Evolutionary conservation across 2,888 invertebrate species (phyloP).

Genomic region (Macaria notata): DNA sequence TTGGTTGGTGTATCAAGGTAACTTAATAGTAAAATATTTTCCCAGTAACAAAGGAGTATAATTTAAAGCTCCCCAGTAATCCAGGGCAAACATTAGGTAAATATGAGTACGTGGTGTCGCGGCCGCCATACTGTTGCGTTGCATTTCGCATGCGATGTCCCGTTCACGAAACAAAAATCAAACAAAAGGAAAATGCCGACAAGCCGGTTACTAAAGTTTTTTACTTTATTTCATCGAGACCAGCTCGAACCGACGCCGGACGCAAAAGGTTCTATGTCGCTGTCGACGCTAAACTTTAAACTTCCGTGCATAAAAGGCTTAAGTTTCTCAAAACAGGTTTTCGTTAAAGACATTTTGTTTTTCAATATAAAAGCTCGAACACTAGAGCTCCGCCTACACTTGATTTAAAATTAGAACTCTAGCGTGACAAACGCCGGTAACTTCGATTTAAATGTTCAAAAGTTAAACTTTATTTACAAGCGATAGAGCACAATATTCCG

Average conservation of each 20-base stretch:
- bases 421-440: conserved; percentile 81
- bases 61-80: neutral
- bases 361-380: conserved; percentile 77
- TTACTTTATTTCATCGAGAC: conserved; percentile 74
- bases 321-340: conserved; percentile 79
- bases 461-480: conserved; percentile 79
- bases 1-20: no score
- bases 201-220: conserved; percentile 79
- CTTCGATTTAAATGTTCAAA: conserved; percentile 76
- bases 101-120: conserved; percentile 49
- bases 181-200: conserved; percentile 78
- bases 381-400: conserved; percentile 81
- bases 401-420: conserved; percentile 82
- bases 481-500: conserved; percentile 75
- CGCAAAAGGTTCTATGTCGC: conserved; percentile 69
- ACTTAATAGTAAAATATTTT: no score
- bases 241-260: conserved; percentile 41
- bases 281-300: conserved; percentile 65
- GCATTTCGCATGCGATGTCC: conserved; percentile 80
- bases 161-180: conserved; percentile 78
- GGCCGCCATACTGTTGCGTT: conserved; percentile 77
- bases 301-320: conserved; percentile 76
- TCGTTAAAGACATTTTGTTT: conserved; percentile 80
- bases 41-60: no score
- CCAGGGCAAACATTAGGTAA: conserved; percentile 12